These are phyloP conservation scores for Rostratula benghalensis DNA, from an alignment of 2,113 vertebrate species.

Conservation along the genomic window DNA sequence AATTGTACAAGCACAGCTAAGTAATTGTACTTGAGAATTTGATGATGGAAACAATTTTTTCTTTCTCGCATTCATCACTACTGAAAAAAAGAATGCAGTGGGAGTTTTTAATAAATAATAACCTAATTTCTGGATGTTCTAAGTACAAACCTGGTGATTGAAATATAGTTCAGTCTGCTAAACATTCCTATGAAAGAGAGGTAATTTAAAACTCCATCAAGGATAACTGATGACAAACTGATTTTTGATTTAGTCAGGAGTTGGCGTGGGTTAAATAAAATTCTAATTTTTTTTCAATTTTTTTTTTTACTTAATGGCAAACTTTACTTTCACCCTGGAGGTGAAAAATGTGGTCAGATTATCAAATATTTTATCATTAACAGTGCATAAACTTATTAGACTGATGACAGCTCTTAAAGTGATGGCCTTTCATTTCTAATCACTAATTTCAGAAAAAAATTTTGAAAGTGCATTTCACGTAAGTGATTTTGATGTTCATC, in stretches of 20 bases:
- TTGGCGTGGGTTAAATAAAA: constrained; percentile 17
- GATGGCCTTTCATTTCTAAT: background rate
- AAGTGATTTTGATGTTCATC: background rate
- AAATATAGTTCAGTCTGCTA: background rate
- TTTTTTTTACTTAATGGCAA: constrained; percentile 26
- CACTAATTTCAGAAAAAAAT: background rate
- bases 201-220: background rate
- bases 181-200: background rate
- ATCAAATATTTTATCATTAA: constrained; percentile 2
- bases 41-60: constrained; percentile 16
- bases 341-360: background rate
- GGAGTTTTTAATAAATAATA: constrained; percentile 21
- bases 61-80: constrained; percentile 11
- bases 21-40: constrained; percentile 26
- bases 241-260: background rate
- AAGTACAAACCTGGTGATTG: background rate
- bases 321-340: background rate
- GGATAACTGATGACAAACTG: background rate
- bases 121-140: constrained; percentile 24
- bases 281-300: background rate
- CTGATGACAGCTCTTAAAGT: background rate
- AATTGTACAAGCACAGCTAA: background rate
- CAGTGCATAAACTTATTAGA: background rate
- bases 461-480: background rate
- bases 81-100: background rate